phyloP scores from a whole-genome alignment of 2,113 vertebrate species.

The Candoia aspera region DNA sequence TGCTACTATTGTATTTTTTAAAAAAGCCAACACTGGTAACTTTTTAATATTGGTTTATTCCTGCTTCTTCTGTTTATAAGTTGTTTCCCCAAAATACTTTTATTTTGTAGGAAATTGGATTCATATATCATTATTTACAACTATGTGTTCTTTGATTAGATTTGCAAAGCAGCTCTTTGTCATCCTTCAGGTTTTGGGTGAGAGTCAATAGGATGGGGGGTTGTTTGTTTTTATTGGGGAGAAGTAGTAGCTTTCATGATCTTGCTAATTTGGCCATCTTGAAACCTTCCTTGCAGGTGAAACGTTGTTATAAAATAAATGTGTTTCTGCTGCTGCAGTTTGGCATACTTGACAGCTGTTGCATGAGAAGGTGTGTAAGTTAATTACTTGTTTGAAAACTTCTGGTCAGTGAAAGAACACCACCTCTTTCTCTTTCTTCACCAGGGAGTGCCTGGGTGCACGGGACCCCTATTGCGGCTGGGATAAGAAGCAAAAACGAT shows the following conservation, averaged over 20 bases:
- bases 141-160: conserved; percentile 62
- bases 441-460: conserved; percentile 90
- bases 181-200: conserved; percentile 47
- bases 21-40: conserved; percentile 61
- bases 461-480: conserved; percentile 97
- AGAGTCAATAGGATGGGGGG: conserved; percentile 39
- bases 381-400: not conserved
- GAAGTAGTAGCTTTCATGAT: conserved; percentile 25
- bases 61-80: conserved; percentile 65
- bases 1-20: conserved; percentile 63
- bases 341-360: conserved; percentile 45
- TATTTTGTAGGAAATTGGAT: conserved; percentile 69
- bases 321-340: conserved; percentile 51
- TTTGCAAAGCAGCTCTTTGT: conserved; percentile 63
- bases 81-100: conserved; percentile 58
- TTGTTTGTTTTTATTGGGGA: conserved; percentile 54
- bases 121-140: conserved; percentile 59
- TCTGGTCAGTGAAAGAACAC: conserved; percentile 41
- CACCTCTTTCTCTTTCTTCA: conserved; percentile 54
- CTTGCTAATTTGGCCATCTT: conserved; percentile 39
- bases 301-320: conserved; percentile 57
- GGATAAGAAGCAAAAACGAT: conserved; percentile 90
- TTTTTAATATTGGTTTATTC: conserved; percentile 57
- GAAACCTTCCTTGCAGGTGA: conserved; percentile 53
- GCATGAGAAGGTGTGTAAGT: conserved; percentile 24